Percentiles rank a stretch among this genome's conserved stretches.
Evolutionary conservation across 2,113 vertebrate species (phyloP).

Genomic region (Felis catus): DNA sequence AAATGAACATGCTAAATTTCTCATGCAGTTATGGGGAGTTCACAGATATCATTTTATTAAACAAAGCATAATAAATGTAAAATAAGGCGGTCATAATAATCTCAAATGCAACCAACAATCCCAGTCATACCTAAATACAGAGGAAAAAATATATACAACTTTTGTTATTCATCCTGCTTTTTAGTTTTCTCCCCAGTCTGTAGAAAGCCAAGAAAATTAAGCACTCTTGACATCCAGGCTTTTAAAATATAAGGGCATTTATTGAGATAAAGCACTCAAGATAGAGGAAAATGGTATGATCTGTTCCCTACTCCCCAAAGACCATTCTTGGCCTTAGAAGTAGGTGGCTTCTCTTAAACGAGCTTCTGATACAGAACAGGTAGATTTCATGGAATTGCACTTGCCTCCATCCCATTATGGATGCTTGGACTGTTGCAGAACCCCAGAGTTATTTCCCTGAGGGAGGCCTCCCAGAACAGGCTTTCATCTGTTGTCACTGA

Average conservation of each 20-base stretch:
- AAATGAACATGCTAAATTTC: background rate
- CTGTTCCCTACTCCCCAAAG: background rate
- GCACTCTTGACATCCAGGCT: background rate
- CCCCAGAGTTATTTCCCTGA: background rate
- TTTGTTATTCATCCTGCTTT: background rate
- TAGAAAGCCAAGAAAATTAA: slow-evolving; percentile 11
- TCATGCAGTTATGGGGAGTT: background rate
- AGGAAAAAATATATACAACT: background rate
- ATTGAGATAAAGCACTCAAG: slow-evolving; percentile 28
- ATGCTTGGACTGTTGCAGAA: background rate
- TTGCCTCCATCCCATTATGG: background rate
- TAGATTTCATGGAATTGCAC: background rate
- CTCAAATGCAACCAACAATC: background rate
- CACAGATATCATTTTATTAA: background rate
- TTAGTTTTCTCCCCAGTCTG: background rate
- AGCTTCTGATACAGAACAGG: background rate
- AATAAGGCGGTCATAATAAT: background rate
- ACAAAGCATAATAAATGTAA: background rate
- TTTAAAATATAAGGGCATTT: background rate
- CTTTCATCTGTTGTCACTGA: background rate
- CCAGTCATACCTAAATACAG: background rate
- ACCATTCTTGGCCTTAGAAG: background rate
- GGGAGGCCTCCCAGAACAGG: background rate
- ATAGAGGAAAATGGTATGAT: background rate
- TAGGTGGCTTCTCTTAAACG: background rate